Base-by-base conservation (phyloP, 2,888 invertebrate genomes). In the Chymomyza amoena region DNA sequence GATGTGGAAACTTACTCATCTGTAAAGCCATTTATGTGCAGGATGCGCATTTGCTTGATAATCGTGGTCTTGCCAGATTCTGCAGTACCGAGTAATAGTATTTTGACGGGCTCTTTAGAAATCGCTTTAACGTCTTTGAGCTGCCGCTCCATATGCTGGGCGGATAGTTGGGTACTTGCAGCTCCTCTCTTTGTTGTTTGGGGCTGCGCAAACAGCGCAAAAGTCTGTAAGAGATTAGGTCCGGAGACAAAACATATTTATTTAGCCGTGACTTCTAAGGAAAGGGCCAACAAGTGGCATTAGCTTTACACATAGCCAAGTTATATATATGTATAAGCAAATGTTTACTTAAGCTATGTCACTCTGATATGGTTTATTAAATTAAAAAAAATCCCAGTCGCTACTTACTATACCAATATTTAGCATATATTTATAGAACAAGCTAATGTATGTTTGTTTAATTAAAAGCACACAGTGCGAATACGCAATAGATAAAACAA, bases 11-110 rank as follows among this genome's bases (percentile, higher is more conserved):
- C 93, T 92, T 93, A 96, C 96, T 94, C 93, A 16, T 94, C 93
- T 16, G 94, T 93, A 82, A 95, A 96, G 64, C 96, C 96, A 88
- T 96, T 94, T 6, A 96, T 94, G 87, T 97, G 96, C 56, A 97
- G 91, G 80, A 97, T 96, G 90, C 95, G 95, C 96, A 97, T 97
- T 91, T 97, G 97, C 88, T 97, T 97, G 28, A 96, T 94, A 16
- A 97, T 95, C 0, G 97, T 97, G 0, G 96, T 96, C 90, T 97
- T 97, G 0, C 96, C 96, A 10, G 96, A 96, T 88, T 96, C 96
- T 0, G 96, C 96, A 0, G 96, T 95, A 0, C 95, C 95, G 4
- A 95, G 89, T 0, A 95, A 88, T 54, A 95, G 90, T 10, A 95
- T 90, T 90, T 95, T 94, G 81, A 90, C 94, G 89, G 79, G 89